Percentiles rank a stretch among this genome's conserved stretches.
These are phyloP conservation scores for Erebia aethiops DNA, from an alignment of 2,888 invertebrate species.

Conservation along the genomic window DNA sequence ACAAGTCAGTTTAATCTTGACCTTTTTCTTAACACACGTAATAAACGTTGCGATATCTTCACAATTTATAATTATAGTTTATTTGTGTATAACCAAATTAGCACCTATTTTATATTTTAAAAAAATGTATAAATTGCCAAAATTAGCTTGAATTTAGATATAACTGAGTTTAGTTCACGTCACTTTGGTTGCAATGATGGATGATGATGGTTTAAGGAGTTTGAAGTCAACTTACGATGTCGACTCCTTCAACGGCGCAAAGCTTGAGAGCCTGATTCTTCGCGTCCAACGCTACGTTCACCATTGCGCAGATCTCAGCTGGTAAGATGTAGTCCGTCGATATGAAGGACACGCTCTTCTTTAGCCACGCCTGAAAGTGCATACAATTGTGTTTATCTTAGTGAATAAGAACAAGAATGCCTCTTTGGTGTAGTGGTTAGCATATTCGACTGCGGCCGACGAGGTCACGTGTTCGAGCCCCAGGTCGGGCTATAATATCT, in stretches of 20 bases:
- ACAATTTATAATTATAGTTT: background rate
- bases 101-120: background rate
- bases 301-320: conserved; percentile 99
- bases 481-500: no score
- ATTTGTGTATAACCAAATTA: background rate
- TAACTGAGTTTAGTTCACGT: conserved; percentile 17
- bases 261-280: conserved; percentile 98
- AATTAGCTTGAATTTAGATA: conserved; percentile 13
- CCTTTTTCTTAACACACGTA: background rate
- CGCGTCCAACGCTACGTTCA: conserved; percentile 98
- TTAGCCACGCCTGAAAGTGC: conserved; percentile 90
- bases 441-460: no score
- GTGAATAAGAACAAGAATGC: no score
- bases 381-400: background rate
- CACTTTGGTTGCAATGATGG: conserved; percentile 27
- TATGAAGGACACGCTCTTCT: conserved; percentile 95
- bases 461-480: no score
- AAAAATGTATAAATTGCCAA: background rate
- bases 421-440: no score
- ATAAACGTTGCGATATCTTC: background rate
- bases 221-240: conserved; percentile 88
- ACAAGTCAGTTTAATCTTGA: no score
- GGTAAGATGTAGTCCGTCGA: conserved; percentile 99
- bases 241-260: conserved; percentile 97
- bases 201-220: conserved; percentile 29